Evolutionary conservation across 2,797 vertebrate genomes (phyloP).

Genomic region (Propithecus perrieri): DNA sequence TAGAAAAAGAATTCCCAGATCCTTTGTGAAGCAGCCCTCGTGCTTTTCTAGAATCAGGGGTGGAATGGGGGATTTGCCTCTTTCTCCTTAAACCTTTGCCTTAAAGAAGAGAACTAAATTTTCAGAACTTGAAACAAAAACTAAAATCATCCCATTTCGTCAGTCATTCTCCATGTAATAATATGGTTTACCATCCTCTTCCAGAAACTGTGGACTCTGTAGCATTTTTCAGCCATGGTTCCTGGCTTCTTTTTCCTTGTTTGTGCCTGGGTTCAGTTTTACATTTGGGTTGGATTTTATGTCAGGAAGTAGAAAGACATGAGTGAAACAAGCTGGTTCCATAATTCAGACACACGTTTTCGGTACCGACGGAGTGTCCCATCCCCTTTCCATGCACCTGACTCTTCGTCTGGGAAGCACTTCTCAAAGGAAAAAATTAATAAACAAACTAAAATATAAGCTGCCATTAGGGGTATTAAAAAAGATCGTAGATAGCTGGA

Average conservation of each 20-base stretch:
- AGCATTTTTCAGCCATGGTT: background rate
- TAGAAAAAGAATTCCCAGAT: background rate
- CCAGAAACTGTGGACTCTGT: background rate
- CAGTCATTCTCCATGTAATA: background rate
- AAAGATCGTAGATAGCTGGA: slow-evolving; percentile 78
- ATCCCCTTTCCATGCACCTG: background rate
- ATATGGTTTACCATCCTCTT: background rate
- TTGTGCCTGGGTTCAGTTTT: background rate
- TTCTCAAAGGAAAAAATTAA: slow-evolving; percentile 5
- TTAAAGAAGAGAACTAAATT: background rate
- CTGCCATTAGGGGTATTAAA: slow-evolving; percentile 59
- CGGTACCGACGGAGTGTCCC: slow-evolving; percentile 6
- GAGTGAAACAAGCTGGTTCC: background rate
- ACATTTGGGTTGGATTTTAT: background rate
- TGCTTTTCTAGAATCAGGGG: background rate
- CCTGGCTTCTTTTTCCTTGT: background rate
- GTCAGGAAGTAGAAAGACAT: background rate
- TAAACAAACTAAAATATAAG: slow-evolving; percentile 60
- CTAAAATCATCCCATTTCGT: background rate
- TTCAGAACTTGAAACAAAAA: slow-evolving; percentile 2
- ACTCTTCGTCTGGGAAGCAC: slow-evolving; percentile 12
- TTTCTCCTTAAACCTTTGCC: slow-evolving; percentile 56
- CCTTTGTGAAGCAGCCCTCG: background rate
- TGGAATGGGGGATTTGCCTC: background rate
- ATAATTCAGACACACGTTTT: slow-evolving; percentile 13